Evolutionary conservation across 2,113 vertebrate species (phyloP).

Genomic region (Anas platyrhynchos): DNA sequence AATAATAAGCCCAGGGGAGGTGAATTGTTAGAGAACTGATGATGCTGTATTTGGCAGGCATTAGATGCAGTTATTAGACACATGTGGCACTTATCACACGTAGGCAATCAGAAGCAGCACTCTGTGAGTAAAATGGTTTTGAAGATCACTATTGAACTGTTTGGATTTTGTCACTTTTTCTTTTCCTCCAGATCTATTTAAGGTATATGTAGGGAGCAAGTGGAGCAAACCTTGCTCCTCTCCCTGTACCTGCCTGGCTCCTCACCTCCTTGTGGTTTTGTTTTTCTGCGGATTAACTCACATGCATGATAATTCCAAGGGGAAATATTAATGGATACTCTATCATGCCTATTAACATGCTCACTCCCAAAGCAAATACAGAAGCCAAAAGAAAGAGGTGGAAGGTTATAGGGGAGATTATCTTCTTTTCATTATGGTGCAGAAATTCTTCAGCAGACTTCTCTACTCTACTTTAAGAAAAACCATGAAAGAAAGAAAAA

Average conservation of each 20-base stretch:
- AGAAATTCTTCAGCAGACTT: neutral
- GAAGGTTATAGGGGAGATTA: neutral
- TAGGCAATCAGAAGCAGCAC: neutral
- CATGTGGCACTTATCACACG: neutral
- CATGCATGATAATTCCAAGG: neutral
- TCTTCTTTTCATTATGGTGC: neutral
- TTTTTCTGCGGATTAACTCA: neutral
- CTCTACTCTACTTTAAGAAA: neutral
- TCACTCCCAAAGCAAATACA: neutral
- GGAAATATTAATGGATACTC: neutral
- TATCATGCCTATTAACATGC: neutral
- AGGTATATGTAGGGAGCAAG: neutral
- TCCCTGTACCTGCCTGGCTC: neutral
- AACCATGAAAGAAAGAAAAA: neutral
- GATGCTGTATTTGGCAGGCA: neutral
- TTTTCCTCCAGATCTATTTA: neutral
- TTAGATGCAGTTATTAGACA: neutral
- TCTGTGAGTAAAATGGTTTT: neutral
- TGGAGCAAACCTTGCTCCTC: neutral
- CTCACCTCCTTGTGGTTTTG: neutral
- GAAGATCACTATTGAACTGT: neutral
- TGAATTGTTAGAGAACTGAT: neutral
- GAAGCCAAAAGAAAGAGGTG: neutral
- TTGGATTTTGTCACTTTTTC: neutral
- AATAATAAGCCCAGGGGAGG: neutral